These are phyloP conservation scores for Lepidurus packardi DNA, from an alignment of 1,140 invertebrate genomes.

Conservation along the genomic window DNA sequence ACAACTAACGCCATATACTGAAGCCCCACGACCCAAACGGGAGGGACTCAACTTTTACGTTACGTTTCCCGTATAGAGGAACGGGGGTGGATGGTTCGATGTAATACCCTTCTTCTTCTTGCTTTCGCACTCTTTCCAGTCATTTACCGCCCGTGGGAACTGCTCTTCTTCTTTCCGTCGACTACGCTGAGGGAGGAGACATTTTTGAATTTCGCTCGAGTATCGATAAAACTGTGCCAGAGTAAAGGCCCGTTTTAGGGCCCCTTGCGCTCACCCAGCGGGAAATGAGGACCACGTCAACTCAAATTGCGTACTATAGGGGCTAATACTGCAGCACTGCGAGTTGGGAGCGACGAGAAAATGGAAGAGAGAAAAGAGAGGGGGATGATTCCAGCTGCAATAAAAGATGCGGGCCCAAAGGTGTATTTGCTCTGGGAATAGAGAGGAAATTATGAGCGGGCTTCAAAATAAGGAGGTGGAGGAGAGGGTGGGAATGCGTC, in stretches of 20 bases:
- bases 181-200: background rate
- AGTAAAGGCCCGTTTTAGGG: slow-evolving; percentile 3
- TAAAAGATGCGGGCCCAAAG: background rate
- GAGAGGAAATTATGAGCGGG: background rate
- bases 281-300: slow-evolving; percentile 21
- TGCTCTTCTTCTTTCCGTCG: background rate
- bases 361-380: background rate
- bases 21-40: slow-evolving; percentile 3
- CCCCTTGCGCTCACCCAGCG: background rate
- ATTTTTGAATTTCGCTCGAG: slow-evolving; percentile 10
- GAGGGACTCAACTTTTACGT: slow-evolving; percentile 21
- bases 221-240: background rate
- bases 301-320: background rate
- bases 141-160: background rate
- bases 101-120: background rate
- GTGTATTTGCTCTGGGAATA: background rate
- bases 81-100: background rate
- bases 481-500: background rate
- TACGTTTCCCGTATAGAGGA: background rate
- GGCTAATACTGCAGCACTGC: background rate
- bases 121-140: background rate
- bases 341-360: background rate
- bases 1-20: slow-evolving; percentile 18
- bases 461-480: background rate
- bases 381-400: background rate